Evolutionary conservation across 2,113 vertebrate genomes (phyloP), one percentile per base, ranked within the genome.

Genomic region (Etheostoma cragini): DNA sequence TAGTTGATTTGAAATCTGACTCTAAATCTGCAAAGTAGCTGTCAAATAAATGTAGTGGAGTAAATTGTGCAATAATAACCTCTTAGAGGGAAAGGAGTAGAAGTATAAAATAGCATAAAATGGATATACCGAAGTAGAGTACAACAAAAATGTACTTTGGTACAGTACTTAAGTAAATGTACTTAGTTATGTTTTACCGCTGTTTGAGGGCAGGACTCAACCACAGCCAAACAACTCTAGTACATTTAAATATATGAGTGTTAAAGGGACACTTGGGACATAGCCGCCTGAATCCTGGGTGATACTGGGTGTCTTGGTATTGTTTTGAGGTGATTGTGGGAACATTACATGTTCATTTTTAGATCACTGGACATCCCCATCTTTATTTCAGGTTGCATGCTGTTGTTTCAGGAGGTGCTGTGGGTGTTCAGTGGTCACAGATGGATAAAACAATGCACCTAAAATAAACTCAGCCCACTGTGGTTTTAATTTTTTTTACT

Each of bases 401-500:
- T 75, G 49, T 69, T 79, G 47, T 61, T 78, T 78, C 22, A 60
- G 67, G 30, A 61, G 46, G n/a, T 56, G 64, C 26, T 76, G 75
- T 49, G 61, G 60, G 38, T 26, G 66, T 30, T 81, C 22, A 0
- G 63, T 72, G 52, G 72, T 66, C 38, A 78, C 35, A 73, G 8
- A 26, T 8, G 38, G 8, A 54, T n/a, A 73, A 81, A 72, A 65
- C 52, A 68, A 63, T 50, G 46, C 26, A 53, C 19, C 45, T 19
- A 58, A 72, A 86, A 73, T 67, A 70, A 81, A 19, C 71, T 33
- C 8, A 45, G 33, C 33, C 66, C 15, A 17, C 3, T 70, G 49
- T 16, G 38, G 58, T 52, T 61, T 67, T 1, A 62, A 53, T 83
- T 10, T 8, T 38, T 38, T 50, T 0, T 50, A 96, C 97, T 97